Conservation (phyloP, 2,888 invertebrate species). For the Yponomeuta sedellus region DNA sequence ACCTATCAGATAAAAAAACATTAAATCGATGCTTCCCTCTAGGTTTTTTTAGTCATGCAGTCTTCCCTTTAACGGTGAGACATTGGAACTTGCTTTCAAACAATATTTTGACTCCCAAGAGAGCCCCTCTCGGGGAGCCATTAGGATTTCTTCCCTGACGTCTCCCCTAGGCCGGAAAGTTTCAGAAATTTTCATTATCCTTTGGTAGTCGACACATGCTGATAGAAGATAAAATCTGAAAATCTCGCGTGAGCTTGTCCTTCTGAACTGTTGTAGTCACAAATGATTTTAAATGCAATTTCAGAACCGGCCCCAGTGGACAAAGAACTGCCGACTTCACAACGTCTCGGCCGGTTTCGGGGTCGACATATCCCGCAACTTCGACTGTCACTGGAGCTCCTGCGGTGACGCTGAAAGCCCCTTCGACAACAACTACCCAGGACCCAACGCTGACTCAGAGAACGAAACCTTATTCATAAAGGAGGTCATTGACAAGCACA, state of each 20-base stretch:
- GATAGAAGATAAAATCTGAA: no score
- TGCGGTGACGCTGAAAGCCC: conserved; percentile 38
- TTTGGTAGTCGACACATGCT: no score
- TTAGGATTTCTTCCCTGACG: no score
- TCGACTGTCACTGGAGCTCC: conserved; percentile 45
- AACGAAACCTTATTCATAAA: conserved; percentile 78
- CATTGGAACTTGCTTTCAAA: no score
- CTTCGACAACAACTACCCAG: conserved; percentile 68
- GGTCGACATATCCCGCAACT: conserved; percentile 58
- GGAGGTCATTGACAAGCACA: conserved; percentile 68
- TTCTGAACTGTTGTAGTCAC: no score
- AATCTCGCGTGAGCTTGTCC: no score
- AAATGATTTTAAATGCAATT: conserved; percentile 8
- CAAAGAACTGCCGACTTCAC: conserved; percentile 42
- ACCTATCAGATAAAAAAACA: not conserved
- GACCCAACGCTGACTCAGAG: conserved; percentile 77
- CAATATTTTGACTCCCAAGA: no score
- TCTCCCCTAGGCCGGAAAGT: no score
- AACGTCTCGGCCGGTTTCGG: conserved; percentile 38
- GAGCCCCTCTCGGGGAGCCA: no score
- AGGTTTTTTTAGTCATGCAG: no score
- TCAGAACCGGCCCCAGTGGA: conserved; percentile 38
- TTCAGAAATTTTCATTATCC: no score
- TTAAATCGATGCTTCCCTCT: not conserved
- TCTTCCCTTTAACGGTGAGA: no score